Base-by-base conservation (phyloP, 2,113 vertebrate species). In the Leucopsar rothschildi region DNA sequence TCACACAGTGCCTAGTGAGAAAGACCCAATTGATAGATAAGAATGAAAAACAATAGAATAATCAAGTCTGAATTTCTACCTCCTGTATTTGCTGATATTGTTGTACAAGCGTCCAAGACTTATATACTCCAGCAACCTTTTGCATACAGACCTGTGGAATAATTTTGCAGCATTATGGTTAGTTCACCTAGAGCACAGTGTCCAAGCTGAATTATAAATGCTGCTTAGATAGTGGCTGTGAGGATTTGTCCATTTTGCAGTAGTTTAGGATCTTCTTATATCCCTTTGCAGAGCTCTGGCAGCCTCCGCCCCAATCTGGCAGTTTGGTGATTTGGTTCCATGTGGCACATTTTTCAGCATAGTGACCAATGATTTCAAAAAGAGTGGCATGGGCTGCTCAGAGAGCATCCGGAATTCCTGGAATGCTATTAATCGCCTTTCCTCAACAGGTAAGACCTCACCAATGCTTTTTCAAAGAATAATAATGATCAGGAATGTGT, bases 251-350 rank as follows among this genome's bases (percentile, higher is more conserved):
- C 15, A 9, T 16, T 88, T 86, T 68, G 27, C n/a, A 68, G 56
- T 22, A 4, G 5, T 64, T 92, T 45, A 86, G 56, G 35, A 71
- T 56, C 15, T 70, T 71, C 73, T 63, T 53, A 1, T 63, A 12
- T 91, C 23, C 24, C 20, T 83, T 83, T 82, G 82, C 97, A 99
- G 99, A 90, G 99, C 99, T 93, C 97, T 99, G 90, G 99, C 99
- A 66, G 97, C 99, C 16, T 99, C 99, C 2, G 99, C 99, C 40
- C 99, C 99, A 4, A 99, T 99, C 95, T 99, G 98, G 99, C 99
- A 99, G 94, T 99, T 99, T 96, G 97, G 98, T 25, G 97, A 97
- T 81, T 96, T 99, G 98, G 98, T 98, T 93, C 98, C 98, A 0
- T 99, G 99, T 96, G 98, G 98, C 57, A 82, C 92, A 40, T 99